Evolutionary conservation across 2,888 invertebrate genomes (phyloP).

Genomic region (Myopa testacea): DNA sequence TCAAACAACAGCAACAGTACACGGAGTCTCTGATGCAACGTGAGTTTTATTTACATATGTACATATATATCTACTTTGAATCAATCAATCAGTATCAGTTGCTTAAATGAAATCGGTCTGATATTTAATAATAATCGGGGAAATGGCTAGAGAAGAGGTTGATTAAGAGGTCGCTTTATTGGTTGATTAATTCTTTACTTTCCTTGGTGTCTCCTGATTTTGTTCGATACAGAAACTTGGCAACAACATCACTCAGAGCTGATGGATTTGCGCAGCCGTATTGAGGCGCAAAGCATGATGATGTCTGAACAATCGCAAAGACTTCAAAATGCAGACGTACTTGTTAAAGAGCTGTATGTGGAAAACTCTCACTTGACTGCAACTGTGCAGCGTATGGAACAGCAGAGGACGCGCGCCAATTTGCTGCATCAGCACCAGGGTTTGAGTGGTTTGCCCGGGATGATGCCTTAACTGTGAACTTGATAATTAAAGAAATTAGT

Average conservation of each 20-base stretch:
- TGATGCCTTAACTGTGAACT: conserved; percentile 47
- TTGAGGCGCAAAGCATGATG: conserved; percentile 69
- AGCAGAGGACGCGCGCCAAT: conserved; percentile 65
- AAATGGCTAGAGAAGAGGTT: too few relatives aligned
- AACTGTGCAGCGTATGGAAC: conserved; percentile 69
- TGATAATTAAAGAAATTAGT: too few relatives aligned
- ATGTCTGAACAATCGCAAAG: conserved; percentile 74
- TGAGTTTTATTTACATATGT: conserved; percentile 67
- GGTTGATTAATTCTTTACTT: too few relatives aligned
- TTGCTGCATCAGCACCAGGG: conserved; percentile 65
- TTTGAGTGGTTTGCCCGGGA: conserved; percentile 54
- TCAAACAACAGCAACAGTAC: conserved; percentile 75
- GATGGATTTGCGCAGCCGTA: conserved; percentile 69
- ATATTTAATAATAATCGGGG: not conserved
- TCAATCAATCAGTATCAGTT: too few relatives aligned
- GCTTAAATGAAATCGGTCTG: not conserved
- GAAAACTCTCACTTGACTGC: conserved; percentile 85
- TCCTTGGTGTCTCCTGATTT: not conserved
- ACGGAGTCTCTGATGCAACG: conserved; percentile 75
- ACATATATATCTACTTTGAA: too few relatives aligned
- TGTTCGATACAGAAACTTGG: conserved; percentile 63
- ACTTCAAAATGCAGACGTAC: conserved; percentile 78
- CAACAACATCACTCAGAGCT: conserved; percentile 68
- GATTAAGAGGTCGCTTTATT: too few relatives aligned
- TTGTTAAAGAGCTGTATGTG: conserved; percentile 85